Base-by-base conservation (phyloP, 2,113 vertebrate species). In the Misgurnus mizolepis region DNA sequence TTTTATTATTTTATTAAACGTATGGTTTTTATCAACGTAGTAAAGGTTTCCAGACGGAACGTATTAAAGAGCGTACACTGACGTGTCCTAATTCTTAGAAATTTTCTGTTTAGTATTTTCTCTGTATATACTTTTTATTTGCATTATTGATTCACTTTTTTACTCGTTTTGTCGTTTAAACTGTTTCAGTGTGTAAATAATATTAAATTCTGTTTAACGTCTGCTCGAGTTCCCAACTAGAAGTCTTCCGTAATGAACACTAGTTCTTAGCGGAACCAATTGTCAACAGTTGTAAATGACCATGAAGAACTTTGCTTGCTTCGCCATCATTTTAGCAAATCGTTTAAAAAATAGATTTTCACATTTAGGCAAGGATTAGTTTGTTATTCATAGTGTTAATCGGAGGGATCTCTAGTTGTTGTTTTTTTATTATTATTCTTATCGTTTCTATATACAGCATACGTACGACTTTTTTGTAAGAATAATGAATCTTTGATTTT, bases 21-120 rank as follows among this genome's bases (percentile, higher is more conserved):
- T 47, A 7, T 15, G 49, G 1, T 53, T 53, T 11, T 53, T 12
- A 12, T 12, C 9, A 53, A 12, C 10, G 11, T 10, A 45, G n/a
- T 45, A 45, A 3, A 43, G n/a, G 9, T 84, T 84, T 56, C 73
- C 45, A 49, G 27, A 79, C 83, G 87, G 90, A 89, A 81, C 49
- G 2, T 50, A 65, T 86, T 84, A 47, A 3, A 62, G 67, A 40
- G 77, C 55, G 91, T 84, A 89, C 90, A 92, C 87, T 93, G 92
- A 93, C 93, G 93, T 94, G 93, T 90, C 92, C 76, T 83, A 79
- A 43, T 34, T n/a, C 4, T 58, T 49, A 69, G 18, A n/a, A 6
- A 14, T 39, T 18, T 41, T 11, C 39, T 22, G 27, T 40, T 68
- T 68, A 4, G 1, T 7, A 9, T 6, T 47, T 9, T 10, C 47